Conservation (phyloP, 2,888 invertebrate genomes). For the Tuta absoluta region DNA sequence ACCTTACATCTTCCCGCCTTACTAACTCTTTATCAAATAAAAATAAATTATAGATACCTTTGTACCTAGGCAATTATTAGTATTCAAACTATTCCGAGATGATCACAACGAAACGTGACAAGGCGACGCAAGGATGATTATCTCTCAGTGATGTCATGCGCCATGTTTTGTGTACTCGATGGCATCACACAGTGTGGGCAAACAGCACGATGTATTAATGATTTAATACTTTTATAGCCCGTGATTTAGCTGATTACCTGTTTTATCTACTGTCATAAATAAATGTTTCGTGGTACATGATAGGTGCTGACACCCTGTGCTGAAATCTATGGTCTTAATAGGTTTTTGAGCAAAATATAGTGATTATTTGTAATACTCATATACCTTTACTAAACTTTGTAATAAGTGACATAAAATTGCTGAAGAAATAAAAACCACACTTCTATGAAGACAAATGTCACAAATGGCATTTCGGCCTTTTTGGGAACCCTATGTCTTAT, state of each 20-base stretch:
- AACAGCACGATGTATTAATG: conserved; percentile 6
- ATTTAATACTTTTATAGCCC: conserved; percentile 4
- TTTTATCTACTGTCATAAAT: background rate
- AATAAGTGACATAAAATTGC: no score
- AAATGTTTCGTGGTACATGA: background rate
- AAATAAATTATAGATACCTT: background rate
- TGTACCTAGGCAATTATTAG: background rate
- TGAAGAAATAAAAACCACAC: no score
- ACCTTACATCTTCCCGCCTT: no score
- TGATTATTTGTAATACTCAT: no score
- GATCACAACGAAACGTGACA: background rate
- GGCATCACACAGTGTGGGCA: conserved; percentile 1
- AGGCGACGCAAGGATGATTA: background rate
- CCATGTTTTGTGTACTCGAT: conserved; percentile 2
- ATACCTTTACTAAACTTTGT: no score
- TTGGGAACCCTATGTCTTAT: no score
- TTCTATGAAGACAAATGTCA: no score
- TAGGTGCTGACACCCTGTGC: no score
- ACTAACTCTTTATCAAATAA: background rate
- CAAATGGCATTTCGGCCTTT: no score
- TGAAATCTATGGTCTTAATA: no score
- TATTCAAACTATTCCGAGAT: conserved; percentile 1
- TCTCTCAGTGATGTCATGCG: background rate
- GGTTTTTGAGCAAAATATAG: no score
- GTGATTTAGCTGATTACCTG: background rate